These are phyloP conservation scores for Eurois occulta DNA, from an alignment of 2,888 invertebrate genomes.

Conservation along the genomic window DNA sequence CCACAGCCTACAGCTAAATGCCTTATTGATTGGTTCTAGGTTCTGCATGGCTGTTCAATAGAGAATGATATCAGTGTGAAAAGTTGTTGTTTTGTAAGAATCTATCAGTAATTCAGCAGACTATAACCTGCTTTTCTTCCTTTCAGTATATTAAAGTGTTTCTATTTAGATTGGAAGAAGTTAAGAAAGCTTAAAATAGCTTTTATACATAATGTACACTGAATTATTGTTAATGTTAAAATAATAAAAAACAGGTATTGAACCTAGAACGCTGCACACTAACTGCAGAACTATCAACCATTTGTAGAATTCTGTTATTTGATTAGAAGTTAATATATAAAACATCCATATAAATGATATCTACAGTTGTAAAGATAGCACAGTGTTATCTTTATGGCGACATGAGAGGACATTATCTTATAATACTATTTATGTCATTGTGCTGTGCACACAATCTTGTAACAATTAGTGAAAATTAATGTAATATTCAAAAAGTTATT, in stretches of 20 bases:
- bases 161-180: background rate
- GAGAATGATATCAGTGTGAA: background rate
- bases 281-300: slow-evolving; percentile 18
- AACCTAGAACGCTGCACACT: slow-evolving; percentile 15
- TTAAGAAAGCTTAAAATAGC: background rate
- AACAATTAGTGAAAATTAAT: background rate
- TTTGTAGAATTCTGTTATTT: slow-evolving; percentile 2
- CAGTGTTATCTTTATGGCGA: slow-evolving; percentile 29
- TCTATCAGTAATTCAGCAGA: background rate
- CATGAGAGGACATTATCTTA: background rate
- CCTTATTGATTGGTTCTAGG: slow-evolving; percentile 27
- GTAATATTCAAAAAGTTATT: background rate
- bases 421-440: background rate
- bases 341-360: slow-evolving; percentile 2
- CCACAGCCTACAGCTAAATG: slow-evolving; percentile 12
- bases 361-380: slow-evolving; percentile 18
- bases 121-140: background rate
- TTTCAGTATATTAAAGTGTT: background rate
- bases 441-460: background rate
- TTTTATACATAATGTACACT: background rate
- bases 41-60: background rate
- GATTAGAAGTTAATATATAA: slow-evolving; percentile 4
- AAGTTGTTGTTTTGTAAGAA: background rate
- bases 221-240: background rate
- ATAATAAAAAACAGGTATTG: background rate